Evolutionary conservation across 1,140 invertebrate species (phyloP).

Genomic region (Drosophila arawakana): DNA sequence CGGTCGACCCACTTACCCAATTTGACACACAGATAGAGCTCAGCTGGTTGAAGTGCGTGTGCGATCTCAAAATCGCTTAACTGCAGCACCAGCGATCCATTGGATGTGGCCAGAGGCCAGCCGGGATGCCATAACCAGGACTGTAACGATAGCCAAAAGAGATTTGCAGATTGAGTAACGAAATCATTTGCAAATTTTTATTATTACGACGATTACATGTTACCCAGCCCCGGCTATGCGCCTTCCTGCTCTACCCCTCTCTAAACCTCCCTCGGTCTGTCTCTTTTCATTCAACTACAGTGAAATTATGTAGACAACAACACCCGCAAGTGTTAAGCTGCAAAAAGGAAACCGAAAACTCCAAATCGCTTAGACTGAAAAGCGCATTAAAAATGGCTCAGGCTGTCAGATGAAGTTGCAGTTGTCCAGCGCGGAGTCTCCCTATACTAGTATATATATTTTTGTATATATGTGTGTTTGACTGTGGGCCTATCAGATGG

Average conservation of each 20-base stretch:
- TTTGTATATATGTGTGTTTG: conserved; percentile 53
- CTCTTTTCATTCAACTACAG: not conserved
- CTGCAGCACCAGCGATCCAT: conserved; percentile 80
- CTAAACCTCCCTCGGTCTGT: too few species aligned
- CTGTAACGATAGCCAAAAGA: conserved; percentile 56
- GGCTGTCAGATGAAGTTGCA: conserved; percentile 57
- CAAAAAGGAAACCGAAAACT: conserved; percentile 53
- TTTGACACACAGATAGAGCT: conserved; percentile 83
- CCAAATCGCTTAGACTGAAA: conserved; percentile 57
- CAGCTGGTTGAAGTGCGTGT: conserved; percentile 70
- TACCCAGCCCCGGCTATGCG: not conserved
- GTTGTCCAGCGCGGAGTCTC: conserved; percentile 7
- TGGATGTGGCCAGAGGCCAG: conserved; percentile 81
- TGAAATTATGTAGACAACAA: conserved; percentile 77
- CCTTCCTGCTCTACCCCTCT: not conserved
- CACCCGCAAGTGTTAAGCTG: conserved; percentile 83
- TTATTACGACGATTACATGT: conserved; percentile 80
- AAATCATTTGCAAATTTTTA: conserved; percentile 82
- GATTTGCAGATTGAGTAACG: conserved; percentile 78
- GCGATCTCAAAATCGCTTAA: conserved; percentile 78
- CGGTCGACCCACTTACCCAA: conserved; percentile 75
- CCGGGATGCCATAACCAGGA: conserved; percentile 82
- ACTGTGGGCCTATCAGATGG: conserved; percentile 74
- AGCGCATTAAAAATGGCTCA: conserved; percentile 76
- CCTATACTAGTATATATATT: conserved; percentile 20